Evolutionary conservation across 2,888 invertebrate species (phyloP), one percentile per base, ranked within the genome.

Genomic region (Idaea straminata): DNA sequence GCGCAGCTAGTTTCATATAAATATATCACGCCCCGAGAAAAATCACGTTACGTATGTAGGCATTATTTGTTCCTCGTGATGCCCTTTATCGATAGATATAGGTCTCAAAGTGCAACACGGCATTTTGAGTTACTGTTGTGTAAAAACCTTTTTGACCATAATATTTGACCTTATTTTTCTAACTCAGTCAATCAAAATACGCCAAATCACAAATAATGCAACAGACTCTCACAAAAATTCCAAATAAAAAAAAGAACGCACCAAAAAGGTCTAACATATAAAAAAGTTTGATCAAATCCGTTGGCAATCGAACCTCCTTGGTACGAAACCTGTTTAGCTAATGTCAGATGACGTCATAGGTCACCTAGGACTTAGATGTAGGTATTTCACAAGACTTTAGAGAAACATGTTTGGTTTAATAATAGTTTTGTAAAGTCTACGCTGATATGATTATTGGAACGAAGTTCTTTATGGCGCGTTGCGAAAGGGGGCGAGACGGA

Each of bases 291-390:
- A 47, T 47, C 47, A 7, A 47, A 47, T 13, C 47, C 47, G 47
- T 47, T 47, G 47, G 47, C 47, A 47, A 47, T 47, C 47, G 47
- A 47, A 47, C 47, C 47, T 47, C 10, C 47, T 47, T 47, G 47
- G 47, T 7, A 47, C 10, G 47, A 47, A 47, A 47, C 47, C 47
- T 47, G 47, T 47, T 47, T 47, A 10, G 13, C 47, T 47, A 47
- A 47, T 38, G 38, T 38, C 38, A 38, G 38, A 5, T 59, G 59
- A 59, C 59, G 34, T 59, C 59, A 59, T 59, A 59, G 59, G 59
- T 59, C 59, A 59, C 34, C 34, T 59, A 59, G 59, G 25, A 59
- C 59, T 6, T 25, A 59, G 59, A 16, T 10, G 25, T 34, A 34
- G 34, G 25, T 47, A 10, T 59, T 59, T 34, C 34, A 6, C 59